phyloP scores from a whole-genome alignment of 2,113 vertebrate genomes.

The Macrotis lagotis region DNA sequence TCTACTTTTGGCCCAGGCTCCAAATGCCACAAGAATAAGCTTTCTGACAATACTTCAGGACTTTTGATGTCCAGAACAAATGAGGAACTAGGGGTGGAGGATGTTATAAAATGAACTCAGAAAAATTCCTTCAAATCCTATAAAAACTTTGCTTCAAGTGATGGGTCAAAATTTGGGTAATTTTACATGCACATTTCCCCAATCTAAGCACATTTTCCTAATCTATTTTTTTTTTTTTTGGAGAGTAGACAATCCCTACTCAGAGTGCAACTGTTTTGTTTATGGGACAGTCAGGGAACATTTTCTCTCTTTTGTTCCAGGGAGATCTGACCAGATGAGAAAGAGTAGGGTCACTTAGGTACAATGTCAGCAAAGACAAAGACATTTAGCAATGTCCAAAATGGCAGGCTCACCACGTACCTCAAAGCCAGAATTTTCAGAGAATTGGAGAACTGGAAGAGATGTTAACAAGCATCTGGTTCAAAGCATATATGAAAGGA shows the following conservation, averaged over 20 bases:
- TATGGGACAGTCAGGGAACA: background rate
- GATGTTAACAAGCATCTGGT: background rate
- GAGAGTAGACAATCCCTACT: background rate
- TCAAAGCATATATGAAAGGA: background rate
- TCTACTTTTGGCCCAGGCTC: background rate
- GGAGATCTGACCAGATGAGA: background rate
- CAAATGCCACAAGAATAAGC: background rate
- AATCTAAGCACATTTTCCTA: no score
- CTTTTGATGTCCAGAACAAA: background rate
- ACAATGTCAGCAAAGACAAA: background rate
- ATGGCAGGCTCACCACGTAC: background rate
- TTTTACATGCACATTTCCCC: no score
- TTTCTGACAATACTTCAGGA: no score
- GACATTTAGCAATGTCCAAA: background rate
- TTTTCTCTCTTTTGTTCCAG: background rate
- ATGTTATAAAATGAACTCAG: background rate
- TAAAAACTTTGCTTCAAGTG: background rate
- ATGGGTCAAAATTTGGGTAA: background rate
- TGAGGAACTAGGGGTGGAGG: background rate
- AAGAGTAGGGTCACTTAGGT: background rate
- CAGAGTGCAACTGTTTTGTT: background rate
- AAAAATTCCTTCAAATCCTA: background rate
- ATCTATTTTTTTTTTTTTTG: no score
- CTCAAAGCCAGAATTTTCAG: background rate
- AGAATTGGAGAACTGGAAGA: background rate